phyloP scores from a whole-genome alignment of 2,888 invertebrate genomes.

The Caenorhabditis japonica region DNA sequence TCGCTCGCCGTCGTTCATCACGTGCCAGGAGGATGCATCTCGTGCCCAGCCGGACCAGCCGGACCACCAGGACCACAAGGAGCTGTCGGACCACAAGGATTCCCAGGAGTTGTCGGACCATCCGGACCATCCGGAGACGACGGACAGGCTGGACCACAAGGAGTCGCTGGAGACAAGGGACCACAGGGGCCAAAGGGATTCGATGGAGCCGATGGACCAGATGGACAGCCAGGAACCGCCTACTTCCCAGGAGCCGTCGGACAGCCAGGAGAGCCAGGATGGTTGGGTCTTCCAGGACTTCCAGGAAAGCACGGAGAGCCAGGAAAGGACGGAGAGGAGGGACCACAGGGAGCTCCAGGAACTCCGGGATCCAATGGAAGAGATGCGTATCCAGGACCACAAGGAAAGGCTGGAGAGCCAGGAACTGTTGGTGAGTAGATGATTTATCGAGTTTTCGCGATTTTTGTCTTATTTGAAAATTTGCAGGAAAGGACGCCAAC shows the following conservation, averaged over 20 bases:
- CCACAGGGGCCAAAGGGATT: conserved; percentile 62
- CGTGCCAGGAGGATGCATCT: conserved; percentile 65
- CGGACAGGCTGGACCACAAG: conserved; percentile 57
- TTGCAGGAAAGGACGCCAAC: conserved; percentile 57
- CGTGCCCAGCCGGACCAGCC: conserved; percentile 60
- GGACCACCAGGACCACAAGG: conserved; percentile 62
- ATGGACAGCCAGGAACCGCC: conserved; percentile 58
- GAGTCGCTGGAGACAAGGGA: conserved; percentile 54
- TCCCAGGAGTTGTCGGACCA: conserved; percentile 46
- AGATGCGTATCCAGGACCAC: conserved; percentile 60
- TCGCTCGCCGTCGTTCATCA: conserved; percentile 60
- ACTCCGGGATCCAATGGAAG: conserved; percentile 60
- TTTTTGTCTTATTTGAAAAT: neutral
- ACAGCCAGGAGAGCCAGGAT: conserved; percentile 62
- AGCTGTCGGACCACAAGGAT: conserved; percentile 56
- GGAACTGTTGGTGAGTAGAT: conserved; percentile 56
- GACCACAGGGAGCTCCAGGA: conserved; percentile 62
- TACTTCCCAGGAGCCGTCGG: conserved; percentile 61
- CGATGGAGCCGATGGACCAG: conserved; percentile 57
- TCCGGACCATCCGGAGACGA: conserved; percentile 53
- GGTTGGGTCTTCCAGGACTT: conserved; percentile 49
- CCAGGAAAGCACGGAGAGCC: conserved; percentile 57
- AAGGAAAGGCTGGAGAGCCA: conserved; percentile 59
- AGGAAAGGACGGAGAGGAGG: conserved; percentile 58
- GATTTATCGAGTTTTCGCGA: no score